These are phyloP conservation scores for Hippocampus guttulatus DNA, from an alignment of 2,113 vertebrate genomes.

Conservation along the genomic window DNA sequence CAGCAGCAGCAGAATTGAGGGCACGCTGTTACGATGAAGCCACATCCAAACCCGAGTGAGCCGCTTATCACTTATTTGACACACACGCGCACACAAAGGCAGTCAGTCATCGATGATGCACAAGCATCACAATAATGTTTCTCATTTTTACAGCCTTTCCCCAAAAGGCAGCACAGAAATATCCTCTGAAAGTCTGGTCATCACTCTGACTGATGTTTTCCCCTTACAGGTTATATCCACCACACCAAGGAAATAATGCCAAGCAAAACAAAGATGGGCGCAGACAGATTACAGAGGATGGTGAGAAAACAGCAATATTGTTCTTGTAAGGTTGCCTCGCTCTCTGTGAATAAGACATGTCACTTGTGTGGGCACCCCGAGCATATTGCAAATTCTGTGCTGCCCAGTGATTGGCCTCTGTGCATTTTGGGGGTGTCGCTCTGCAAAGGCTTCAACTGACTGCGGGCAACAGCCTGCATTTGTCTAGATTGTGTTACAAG, in stretches of 20 bases:
- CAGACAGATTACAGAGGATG: background rate
- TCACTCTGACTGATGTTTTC: background rate
- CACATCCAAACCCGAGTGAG: background rate
- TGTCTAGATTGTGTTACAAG: too few species aligned
- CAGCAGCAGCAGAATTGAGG: background rate
- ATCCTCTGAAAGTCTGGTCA: background rate
- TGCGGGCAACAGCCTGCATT: too few species aligned
- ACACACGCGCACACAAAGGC: background rate
- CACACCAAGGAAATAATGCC: background rate
- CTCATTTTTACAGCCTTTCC: conserved; percentile 2
- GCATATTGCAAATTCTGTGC: too few species aligned
- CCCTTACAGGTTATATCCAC: background rate
- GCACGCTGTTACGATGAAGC: background rate
- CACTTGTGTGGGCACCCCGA: too few species aligned
- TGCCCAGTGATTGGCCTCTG: too few species aligned
- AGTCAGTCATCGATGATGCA: background rate
- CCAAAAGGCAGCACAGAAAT: background rate
- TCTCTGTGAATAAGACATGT: background rate
- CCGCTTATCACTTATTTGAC: background rate
- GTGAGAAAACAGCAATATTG: background rate
- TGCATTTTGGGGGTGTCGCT: too few species aligned
- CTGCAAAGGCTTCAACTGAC: too few species aligned
- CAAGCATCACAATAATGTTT: background rate
- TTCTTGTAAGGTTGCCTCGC: background rate
- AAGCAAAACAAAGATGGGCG: background rate